A percentile compares a stretch with the other conserved stretches of the same genome.
phyloP scores from a whole-genome alignment of 2,888 invertebrate genomes.

The Clanis bilineata region DNA sequence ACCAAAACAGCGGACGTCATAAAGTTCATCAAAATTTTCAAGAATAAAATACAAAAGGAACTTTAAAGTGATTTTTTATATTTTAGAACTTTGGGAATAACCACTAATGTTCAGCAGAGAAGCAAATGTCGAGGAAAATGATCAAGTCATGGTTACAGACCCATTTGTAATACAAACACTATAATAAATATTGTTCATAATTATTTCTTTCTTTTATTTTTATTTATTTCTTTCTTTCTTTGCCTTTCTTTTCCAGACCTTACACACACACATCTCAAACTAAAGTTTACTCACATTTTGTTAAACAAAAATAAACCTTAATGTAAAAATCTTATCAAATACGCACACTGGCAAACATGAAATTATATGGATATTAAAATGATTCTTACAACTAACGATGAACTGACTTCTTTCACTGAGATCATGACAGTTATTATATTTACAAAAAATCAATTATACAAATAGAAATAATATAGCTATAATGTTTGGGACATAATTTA shows the following conservation, averaged over 20 bases:
- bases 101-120: too few relatives aligned
- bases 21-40: too few relatives aligned
- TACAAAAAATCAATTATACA: conserved; percentile 13
- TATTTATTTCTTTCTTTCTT: too few relatives aligned
- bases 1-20: too few relatives aligned
- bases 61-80: too few relatives aligned
- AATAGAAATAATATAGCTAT: conserved; percentile 14
- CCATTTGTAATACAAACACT: too few relatives aligned
- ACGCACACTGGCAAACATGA: neutral
- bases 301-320: neutral
- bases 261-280: neutral
- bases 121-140: too few relatives aligned
- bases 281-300: neutral
- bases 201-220: too few relatives aligned
- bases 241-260: neutral
- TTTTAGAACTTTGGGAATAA: too few relatives aligned
- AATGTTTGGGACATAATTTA: neutral
- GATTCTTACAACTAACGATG: conserved; percentile 22
- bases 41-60: too few relatives aligned
- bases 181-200: too few relatives aligned
- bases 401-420: conserved; percentile 30
- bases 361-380: conserved; percentile 3
- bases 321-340: neutral
- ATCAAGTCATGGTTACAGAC: too few relatives aligned
- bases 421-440: conserved; percentile 23